A percentile compares a stretch with the other conserved stretches of the same genome.
Conservation (phyloP, 2,888 invertebrate genomes). For the Chesias legatella region DNA sequence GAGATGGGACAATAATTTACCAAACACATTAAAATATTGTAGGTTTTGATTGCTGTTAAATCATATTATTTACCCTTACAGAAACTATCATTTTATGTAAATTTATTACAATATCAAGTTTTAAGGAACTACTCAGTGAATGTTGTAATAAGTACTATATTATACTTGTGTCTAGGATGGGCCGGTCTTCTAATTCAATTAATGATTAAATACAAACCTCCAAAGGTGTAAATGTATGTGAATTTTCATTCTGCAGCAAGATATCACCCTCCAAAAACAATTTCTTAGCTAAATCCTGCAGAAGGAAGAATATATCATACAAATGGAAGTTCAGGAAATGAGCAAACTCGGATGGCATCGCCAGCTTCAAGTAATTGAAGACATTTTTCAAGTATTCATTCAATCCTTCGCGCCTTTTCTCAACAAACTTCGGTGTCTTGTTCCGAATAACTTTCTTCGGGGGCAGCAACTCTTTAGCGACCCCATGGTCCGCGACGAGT, state of each 20-base stretch:
- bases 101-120: too few species aligned
- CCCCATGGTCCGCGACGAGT: constrained; percentile 88
- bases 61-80: too few species aligned
- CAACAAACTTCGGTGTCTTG: constrained; percentile 92
- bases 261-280: constrained; percentile 88
- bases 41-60: too few species aligned
- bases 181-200: background rate
- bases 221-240: constrained; percentile 87
- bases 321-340: constrained; percentile 93
- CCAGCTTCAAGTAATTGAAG: constrained; percentile 86
- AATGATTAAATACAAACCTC: constrained; percentile 76
- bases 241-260: constrained; percentile 81
- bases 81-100: too few species aligned
- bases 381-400: constrained; percentile 90
- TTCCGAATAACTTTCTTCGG: constrained; percentile 96
- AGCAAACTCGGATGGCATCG: constrained; percentile 90
- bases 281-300: constrained; percentile 89
- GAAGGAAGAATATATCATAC: constrained; percentile 93
- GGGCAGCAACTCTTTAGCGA: constrained; percentile 92
- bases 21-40: too few species aligned
- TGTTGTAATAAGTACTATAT: too few species aligned
- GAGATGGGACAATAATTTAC: too few species aligned
- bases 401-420: constrained; percentile 88
- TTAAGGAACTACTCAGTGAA: too few species aligned
- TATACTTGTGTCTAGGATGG: too few species aligned